A percentile compares a stretch with the other conserved stretches of the same genome.
These are phyloP conservation scores for Hycleus phaleratus DNA, from an alignment of 1,140 invertebrate genomes.

Conservation along the genomic window DNA sequence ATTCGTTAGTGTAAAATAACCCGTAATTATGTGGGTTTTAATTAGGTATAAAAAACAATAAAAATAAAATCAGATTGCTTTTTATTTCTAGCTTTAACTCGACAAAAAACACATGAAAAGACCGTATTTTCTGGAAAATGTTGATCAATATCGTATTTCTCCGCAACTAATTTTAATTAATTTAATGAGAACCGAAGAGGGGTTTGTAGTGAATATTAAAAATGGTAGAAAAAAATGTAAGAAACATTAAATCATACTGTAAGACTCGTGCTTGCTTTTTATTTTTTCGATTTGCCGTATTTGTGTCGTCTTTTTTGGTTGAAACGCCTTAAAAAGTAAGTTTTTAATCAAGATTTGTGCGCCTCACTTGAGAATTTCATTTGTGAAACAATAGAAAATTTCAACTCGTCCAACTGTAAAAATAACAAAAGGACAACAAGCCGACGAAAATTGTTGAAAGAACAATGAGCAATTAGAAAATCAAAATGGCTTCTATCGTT, in stretches of 20 bases:
- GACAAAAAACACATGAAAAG: too few relatives aligned
- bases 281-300: too few relatives aligned
- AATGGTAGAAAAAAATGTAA: neutral
- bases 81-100: too few relatives aligned
- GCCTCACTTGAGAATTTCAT: constrained; percentile 2
- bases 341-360: constrained; percentile 3
- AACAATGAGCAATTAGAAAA: constrained; percentile 14
- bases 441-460: constrained; percentile 6
- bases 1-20: too few relatives aligned
- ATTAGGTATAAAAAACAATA: too few relatives aligned
- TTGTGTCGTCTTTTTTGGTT: too few relatives aligned
- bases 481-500: constrained; percentile 14
- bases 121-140: too few relatives aligned
- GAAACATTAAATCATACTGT: too few relatives aligned
- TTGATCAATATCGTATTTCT: too few relatives aligned
- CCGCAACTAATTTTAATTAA: constrained; percentile 1
- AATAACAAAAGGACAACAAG: constrained; percentile 10
- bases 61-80: too few relatives aligned
- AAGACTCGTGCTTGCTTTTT: too few relatives aligned
- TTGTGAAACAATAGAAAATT: constrained; percentile 8
- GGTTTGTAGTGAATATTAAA: neutral
- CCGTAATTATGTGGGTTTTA: too few relatives aligned
- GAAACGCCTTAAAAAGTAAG: neutral
- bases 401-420: constrained; percentile 7
- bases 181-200: neutral